Conservation (phyloP, 2,113 vertebrate species). For the Pantherophis guttatus region DNA sequence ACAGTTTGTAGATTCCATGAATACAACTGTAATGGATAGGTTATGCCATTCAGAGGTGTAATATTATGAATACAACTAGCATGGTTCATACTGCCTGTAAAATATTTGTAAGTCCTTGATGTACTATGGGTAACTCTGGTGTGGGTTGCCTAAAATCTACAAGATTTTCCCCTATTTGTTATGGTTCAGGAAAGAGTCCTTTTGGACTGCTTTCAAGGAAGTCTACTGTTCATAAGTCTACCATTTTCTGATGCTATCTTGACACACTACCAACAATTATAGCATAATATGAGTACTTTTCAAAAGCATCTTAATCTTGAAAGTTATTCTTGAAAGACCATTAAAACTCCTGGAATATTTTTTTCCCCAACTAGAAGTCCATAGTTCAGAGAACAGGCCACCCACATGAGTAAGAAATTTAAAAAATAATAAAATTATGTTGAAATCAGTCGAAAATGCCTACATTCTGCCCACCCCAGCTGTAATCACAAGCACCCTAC, state of each 20-base stretch:
- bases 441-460: constrained; percentile 20
- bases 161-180: constrained; percentile 35
- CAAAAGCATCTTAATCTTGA: not conserved
- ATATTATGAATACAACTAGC: constrained; percentile 35
- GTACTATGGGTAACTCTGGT: constrained; percentile 41
- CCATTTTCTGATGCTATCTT: constrained; percentile 25
- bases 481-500: constrained; percentile 33
- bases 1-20: constrained; percentile 25
- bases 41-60: constrained; percentile 26
- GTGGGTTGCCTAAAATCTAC: constrained; percentile 39
- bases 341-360: not conserved
- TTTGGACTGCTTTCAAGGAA: constrained; percentile 41
- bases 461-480: constrained; percentile 15
- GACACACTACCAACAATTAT: constrained; percentile 2
- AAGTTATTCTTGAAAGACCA: constrained; percentile 2
- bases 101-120: constrained; percentile 38
- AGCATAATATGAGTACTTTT: constrained; percentile 26
- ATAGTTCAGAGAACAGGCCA: constrained; percentile 30
- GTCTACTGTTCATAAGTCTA: constrained; percentile 26
- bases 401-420: constrained; percentile 25
- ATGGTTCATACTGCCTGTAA: constrained; percentile 45
- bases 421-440: constrained; percentile 41
- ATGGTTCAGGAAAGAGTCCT: constrained; percentile 44
- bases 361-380: constrained; percentile 25
- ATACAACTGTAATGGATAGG: constrained; percentile 10